Conservation (phyloP, 2,888 invertebrate species). For the Melinaea menophilus region DNA sequence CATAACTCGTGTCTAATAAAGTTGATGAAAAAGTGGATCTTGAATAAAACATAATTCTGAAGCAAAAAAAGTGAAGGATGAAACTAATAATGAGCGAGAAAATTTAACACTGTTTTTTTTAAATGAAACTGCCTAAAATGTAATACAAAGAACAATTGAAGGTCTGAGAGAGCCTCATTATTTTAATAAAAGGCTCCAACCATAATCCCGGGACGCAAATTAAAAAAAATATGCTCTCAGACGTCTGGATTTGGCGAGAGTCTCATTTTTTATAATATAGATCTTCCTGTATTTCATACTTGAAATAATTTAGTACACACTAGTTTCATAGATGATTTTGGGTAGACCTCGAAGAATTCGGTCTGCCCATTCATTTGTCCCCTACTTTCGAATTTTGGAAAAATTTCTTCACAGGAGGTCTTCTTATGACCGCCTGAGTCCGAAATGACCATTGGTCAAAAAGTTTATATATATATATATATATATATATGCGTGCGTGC, state of each 20-base stretch:
- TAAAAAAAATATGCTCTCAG: not conserved
- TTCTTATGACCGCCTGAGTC: too few relatives aligned
- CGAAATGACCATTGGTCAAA: too few relatives aligned
- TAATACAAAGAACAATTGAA: conserved; percentile 1
- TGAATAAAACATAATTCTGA: not conserved
- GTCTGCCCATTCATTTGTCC: too few relatives aligned
- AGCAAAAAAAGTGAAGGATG: not conserved
- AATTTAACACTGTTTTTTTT: conserved; percentile 3
- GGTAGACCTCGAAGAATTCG: too few relatives aligned
- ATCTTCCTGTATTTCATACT: not conserved
- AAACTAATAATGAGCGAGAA: not conserved
- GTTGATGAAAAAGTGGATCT: not conserved
- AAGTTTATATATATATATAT: too few relatives aligned
- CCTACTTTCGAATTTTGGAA: too few relatives aligned
- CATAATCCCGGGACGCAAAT: conserved; percentile 24
- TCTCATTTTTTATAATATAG: not conserved
- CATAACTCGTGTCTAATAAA: not conserved
- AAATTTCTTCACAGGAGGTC: too few relatives aligned
- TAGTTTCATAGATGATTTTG: too few relatives aligned
- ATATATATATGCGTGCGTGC: too few relatives aligned
- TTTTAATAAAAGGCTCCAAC: conserved; percentile 20
- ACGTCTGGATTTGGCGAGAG: not conserved
- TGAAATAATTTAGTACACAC: not conserved
- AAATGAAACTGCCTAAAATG: conserved; percentile 1
- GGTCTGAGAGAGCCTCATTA: conserved; percentile 15